phyloP scores from a whole-genome alignment of 2,113 vertebrate genomes.

The Dasyurus viverrinus region DNA sequence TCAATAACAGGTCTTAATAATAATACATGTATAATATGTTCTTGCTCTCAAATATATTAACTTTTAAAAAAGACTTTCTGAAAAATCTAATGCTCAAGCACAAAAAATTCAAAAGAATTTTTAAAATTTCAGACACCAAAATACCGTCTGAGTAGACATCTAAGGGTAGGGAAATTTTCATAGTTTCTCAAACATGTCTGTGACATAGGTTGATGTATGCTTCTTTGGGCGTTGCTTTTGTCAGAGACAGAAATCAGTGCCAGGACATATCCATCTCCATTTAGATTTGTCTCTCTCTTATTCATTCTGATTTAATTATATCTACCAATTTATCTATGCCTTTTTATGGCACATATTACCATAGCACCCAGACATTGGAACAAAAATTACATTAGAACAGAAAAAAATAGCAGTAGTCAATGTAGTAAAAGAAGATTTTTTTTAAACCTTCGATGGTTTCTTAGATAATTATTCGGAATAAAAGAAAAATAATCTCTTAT shows the following conservation, averaged over 20 bases:
- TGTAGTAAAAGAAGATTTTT: neutral
- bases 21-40: neutral
- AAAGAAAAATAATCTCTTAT: conserved; percentile 37
- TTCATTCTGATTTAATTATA: conserved; percentile 17
- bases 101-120: neutral
- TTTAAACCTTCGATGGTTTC: neutral
- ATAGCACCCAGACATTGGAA: neutral
- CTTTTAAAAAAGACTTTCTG: neutral
- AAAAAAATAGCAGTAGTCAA: conserved; percentile 19
- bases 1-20: neutral
- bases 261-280: neutral
- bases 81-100: neutral
- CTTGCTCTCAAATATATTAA: neutral
- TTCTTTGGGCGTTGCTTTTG: neutral
- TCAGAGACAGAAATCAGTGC: neutral
- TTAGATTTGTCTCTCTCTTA: conserved; percentile 7
- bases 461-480: conserved; percentile 33
- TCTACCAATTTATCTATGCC: neutral
- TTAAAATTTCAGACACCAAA: neutral
- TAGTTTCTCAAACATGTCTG: neutral
- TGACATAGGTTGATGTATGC: neutral
- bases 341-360: neutral
- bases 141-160: neutral
- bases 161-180: neutral
- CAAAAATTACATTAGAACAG: conserved; percentile 8